phyloP scores from a whole-genome alignment of 1,140 invertebrate species.

The Eurytemora carolleeae region DNA sequence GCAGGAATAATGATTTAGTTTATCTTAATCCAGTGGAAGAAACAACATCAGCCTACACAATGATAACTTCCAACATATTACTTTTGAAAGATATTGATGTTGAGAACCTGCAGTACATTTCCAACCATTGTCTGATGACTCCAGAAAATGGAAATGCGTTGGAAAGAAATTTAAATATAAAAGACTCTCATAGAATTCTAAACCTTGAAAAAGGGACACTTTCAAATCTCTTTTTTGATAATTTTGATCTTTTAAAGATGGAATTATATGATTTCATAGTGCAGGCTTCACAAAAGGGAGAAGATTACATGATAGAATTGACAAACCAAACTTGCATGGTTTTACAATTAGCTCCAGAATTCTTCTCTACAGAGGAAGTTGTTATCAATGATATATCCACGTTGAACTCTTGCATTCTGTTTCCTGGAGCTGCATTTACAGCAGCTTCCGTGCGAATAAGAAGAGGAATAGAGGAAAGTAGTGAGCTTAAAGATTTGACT shows the following conservation, averaged over 20 bases:
- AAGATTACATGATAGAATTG: background rate
- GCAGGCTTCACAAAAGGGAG: background rate
- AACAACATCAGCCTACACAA: too few species aligned
- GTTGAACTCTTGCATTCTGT: slow-evolving; percentile 3
- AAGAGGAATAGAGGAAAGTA: background rate
- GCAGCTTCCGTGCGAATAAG: background rate
- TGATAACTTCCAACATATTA: slow-evolving; percentile 24
- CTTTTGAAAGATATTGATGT: slow-evolving; percentile 26
- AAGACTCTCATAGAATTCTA: background rate
- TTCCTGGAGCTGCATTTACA: slow-evolving; percentile 1
- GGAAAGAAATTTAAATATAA: background rate
- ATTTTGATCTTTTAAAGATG: background rate
- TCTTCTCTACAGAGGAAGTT: slow-evolving; percentile 8
- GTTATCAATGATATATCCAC: slow-evolving; percentile 10
- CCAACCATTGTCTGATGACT: slow-evolving; percentile 18
- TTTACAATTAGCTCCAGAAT: background rate
- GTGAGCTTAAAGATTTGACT: background rate
- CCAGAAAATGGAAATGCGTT: background rate
- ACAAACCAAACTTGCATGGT: background rate
- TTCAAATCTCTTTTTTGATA: background rate
- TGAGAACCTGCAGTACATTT: slow-evolving; percentile 27
- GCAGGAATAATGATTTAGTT: slow-evolving; percentile 22
- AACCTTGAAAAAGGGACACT: background rate
- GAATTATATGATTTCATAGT: too few species aligned
- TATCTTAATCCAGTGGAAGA: slow-evolving; percentile 15